These are phyloP conservation scores for Drosophila emarginata DNA, from an alignment of 2,888 invertebrate genomes.

Conservation along the genomic window DNA sequence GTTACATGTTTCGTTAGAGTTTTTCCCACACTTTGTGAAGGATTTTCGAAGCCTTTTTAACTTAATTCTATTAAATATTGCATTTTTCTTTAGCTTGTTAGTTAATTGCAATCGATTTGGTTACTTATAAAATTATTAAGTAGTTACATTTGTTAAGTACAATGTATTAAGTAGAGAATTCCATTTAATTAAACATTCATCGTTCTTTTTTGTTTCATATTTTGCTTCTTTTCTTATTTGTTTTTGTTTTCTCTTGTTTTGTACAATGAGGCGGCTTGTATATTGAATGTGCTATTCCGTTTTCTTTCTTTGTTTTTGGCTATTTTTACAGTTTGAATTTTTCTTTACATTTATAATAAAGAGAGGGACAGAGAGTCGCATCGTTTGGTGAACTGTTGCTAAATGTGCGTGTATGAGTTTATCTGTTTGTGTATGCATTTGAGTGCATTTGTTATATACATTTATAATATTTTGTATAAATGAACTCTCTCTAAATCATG, in stretches of 20 bases:
- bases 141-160: constrained; percentile 31
- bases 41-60: constrained; percentile 36
- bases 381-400: constrained; percentile 65
- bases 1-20: neutral
- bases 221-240: constrained; percentile 5
- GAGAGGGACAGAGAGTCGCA: constrained; percentile 52
- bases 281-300: constrained; percentile 34
- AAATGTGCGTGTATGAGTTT: constrained; percentile 26
- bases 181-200: constrained; percentile 32
- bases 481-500: constrained; percentile 71
- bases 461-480: constrained; percentile 31
- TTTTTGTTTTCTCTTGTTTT: constrained; percentile 28
- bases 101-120: constrained; percentile 48
- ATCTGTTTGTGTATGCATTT: constrained; percentile 22
- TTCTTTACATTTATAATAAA: constrained; percentile 34
- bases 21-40: constrained; percentile 41
- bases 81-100: constrained; percentile 47
- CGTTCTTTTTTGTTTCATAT: constrained; percentile 12
- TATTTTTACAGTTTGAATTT: constrained; percentile 62
- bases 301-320: constrained; percentile 39
- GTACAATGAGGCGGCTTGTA: constrained; percentile 56
- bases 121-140: constrained; percentile 17
- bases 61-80: constrained; percentile 41
- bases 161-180: constrained; percentile 47
- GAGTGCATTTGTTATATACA: constrained; percentile 23